Base-by-base conservation (phyloP, 2,797 vertebrate species). In the Danio kyathit region DNA sequence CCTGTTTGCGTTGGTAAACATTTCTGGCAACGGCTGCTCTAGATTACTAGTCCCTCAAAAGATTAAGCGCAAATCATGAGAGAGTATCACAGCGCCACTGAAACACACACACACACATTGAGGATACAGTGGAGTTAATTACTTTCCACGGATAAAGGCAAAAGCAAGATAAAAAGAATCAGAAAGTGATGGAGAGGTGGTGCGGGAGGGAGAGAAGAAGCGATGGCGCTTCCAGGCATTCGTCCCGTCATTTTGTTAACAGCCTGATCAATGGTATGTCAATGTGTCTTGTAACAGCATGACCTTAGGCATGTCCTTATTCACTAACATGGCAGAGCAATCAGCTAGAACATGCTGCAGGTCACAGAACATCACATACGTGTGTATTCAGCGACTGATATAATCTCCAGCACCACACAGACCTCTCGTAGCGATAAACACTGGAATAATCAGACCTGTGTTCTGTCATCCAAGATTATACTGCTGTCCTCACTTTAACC, bases 281-380 rank as follows among this genome's bases (percentile, higher is more conserved):
- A 54, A 38, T 52, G 46, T 82, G 60, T 67, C 75, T 78, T 67
- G 44, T 67, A 61, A 74, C 13, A 40, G 76, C n/a, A 49, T 74
- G 51, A 74, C 76, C 63, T 69, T 44, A 52, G 17, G 61, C 10
- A 5, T 46, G 21, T 48, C 41, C 11, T 17, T 40, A 46, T 21
- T 73, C 11, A 76, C 38, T 41, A 41, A 54, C 48, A 51, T 72
- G 40, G 10, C 12, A 43, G 6, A 19, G 60, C 59, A 61, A 19
- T 69, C 69, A 60, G 14, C 51, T 65, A 21, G 29, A 66, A 4
- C 40, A 43, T 17, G 41, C 9, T 29, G 21, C 48, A 38, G 16
- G 38, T 11, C 38, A 57, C 54, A 29, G 43, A 79, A 19, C 48
- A 11, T 0, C 48, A 56, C 13, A 9, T 16, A 29, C n/a, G 7